These are phyloP conservation scores for Drosophila kanekoi DNA, from an alignment of 2,888 invertebrate genomes.

Conservation along the genomic window DNA sequence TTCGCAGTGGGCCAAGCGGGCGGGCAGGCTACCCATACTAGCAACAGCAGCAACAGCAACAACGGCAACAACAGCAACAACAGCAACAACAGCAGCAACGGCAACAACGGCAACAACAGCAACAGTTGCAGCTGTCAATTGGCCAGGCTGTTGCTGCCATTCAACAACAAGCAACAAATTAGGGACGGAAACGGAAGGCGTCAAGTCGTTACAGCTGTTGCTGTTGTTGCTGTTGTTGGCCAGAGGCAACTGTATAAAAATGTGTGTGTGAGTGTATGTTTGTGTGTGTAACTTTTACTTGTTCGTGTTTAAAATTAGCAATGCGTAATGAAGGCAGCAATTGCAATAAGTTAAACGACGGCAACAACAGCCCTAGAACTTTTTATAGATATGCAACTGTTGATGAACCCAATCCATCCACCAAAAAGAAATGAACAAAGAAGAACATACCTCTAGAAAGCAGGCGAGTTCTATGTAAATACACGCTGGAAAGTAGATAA, in stretches of 20 bases:
- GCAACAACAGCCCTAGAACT: conserved; percentile 4
- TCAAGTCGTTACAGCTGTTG: conserved; percentile 52
- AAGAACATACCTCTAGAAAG: too few species aligned
- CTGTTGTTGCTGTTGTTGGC: conserved; percentile 10
- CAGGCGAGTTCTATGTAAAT: not conserved
- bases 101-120: too few species aligned
- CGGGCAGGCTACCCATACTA: conserved; percentile 2
- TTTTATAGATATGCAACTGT: conserved; percentile 35
- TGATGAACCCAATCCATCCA: conserved; percentile 71
- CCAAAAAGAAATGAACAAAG: conserved; percentile 35
- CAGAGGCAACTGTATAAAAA: conserved; percentile 3
- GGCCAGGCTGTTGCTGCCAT: conserved; percentile 27
- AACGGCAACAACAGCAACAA: too few species aligned
- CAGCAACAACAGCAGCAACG: too few species aligned
- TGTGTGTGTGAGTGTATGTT: not conserved
- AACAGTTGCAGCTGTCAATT: conserved; percentile 29
- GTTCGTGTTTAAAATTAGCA: conserved; percentile 50
- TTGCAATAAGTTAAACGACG: conserved; percentile 43
- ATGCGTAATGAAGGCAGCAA: conserved; percentile 38
- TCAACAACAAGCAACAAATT: conserved; percentile 60
- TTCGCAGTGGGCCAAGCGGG: conserved; percentile 8
- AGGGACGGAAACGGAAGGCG: conserved; percentile 71
- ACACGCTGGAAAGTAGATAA: conserved; percentile 10
- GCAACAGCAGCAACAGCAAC: not conserved
- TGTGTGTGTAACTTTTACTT: conserved; percentile 29